These are phyloP conservation scores for Xiphophorus couchianus DNA, from an alignment of 2,113 vertebrate genomes.

Conservation along the genomic window DNA sequence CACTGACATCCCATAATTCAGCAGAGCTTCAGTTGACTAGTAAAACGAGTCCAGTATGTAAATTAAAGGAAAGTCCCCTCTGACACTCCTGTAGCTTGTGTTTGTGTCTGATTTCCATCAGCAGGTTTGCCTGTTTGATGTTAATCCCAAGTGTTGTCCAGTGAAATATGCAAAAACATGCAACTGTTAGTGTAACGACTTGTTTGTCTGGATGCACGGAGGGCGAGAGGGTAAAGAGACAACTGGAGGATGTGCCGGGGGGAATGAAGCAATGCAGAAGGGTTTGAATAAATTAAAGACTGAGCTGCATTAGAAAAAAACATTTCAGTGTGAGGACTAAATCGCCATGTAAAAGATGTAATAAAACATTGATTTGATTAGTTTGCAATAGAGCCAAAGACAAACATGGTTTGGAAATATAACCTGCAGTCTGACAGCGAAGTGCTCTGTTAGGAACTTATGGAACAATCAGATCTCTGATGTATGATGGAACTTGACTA, in stretches of 20 bases:
- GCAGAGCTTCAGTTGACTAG: slow-evolving; percentile 60
- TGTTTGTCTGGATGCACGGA: slow-evolving; percentile 54
- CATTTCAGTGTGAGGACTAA: too few relatives aligned
- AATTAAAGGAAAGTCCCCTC: slow-evolving; percentile 52
- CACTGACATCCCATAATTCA: slow-evolving; percentile 41
- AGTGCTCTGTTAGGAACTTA: too few relatives aligned
- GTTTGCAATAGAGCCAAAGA: neutral
- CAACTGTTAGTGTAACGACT: slow-evolving; percentile 56
- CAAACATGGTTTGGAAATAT: too few relatives aligned
- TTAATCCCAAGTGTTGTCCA: slow-evolving; percentile 5
- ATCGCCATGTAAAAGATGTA: too few relatives aligned
- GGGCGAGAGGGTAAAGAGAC: slow-evolving; percentile 21
- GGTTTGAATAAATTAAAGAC: neutral
- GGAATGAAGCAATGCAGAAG: neutral
- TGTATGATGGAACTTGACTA: too few relatives aligned
- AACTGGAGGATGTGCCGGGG: slow-evolving; percentile 5
- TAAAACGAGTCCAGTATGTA: slow-evolving; percentile 53
- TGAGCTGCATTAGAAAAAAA: neutral
- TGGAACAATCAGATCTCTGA: too few relatives aligned
- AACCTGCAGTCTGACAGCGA: too few relatives aligned
- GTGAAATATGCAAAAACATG: slow-evolving; percentile 54
- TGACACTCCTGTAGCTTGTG: slow-evolving; percentile 17
- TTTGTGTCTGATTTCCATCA: slow-evolving; percentile 36
- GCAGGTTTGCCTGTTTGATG: slow-evolving; percentile 15
- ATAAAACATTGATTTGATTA: neutral